These are phyloP conservation scores for Diarsia dahlii DNA, from an alignment of 2,888 invertebrate genomes.

Conservation along the genomic window DNA sequence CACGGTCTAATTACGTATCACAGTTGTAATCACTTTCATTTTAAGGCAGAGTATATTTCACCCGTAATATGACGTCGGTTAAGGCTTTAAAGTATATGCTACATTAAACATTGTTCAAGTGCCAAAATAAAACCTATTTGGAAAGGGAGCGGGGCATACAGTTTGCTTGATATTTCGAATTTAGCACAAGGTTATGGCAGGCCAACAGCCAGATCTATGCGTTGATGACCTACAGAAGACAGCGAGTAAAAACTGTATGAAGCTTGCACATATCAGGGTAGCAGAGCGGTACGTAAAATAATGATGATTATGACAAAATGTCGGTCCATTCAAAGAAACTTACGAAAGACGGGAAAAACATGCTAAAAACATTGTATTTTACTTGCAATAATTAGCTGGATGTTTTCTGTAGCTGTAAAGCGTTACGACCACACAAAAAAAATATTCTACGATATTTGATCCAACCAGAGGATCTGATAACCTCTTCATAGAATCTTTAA, in stretches of 20 bases:
- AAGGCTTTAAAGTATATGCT: neutral
- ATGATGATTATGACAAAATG: too few species aligned
- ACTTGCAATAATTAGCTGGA: too few species aligned
- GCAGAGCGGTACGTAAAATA: too few species aligned
- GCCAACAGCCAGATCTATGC: neutral
- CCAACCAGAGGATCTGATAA: too few species aligned
- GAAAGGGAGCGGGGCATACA: neutral
- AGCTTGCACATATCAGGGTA: neutral
- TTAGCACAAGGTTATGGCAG: conserved; percentile 11
- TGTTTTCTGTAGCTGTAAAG: too few species aligned
- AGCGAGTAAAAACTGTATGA: neutral
- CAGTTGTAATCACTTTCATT: neutral
- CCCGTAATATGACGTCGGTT: neutral
- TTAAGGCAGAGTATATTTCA: conserved; percentile 6
- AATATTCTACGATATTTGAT: too few species aligned
- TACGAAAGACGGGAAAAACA: neutral
- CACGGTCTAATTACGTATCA: conserved; percentile 13
- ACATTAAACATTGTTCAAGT: conserved; percentile 9
- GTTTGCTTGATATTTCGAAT: neutral
- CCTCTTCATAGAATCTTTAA: too few species aligned
- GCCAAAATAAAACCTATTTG: conserved; percentile 27
- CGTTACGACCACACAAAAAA: too few species aligned
- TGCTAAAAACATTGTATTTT: too few species aligned
- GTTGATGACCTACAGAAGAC: neutral
- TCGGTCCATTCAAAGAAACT: too few species aligned